Evolutionary conservation across 2,888 invertebrate genomes (phyloP).

Genomic region (Brachypalpus laphriformis): DNA sequence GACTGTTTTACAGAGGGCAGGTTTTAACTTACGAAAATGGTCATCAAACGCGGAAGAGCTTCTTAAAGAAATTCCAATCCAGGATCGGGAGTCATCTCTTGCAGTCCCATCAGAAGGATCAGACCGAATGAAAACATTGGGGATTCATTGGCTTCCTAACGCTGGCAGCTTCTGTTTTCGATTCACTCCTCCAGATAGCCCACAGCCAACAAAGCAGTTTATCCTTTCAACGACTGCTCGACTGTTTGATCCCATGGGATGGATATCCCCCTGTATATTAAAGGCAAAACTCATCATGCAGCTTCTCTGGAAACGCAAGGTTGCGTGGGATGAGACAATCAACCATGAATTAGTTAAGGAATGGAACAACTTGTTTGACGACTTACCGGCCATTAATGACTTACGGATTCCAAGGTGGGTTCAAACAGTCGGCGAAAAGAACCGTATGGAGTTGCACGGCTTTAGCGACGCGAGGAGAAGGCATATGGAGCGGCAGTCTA

Average conservation of each 20-base stretch:
- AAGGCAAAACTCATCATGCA: slow-evolving; percentile 15
- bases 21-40: no score
- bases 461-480: slow-evolving; percentile 39
- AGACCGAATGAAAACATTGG: neutral
- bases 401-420: slow-evolving; percentile 11
- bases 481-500: neutral
- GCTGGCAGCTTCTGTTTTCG: slow-evolving; percentile 15
- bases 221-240: slow-evolving; percentile 21
- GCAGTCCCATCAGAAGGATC: neutral
- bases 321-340: slow-evolving; percentile 21
- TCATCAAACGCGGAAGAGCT: no score
- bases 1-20: no score
- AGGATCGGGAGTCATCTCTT: no score
- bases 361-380: neutral
- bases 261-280: slow-evolving; percentile 26
- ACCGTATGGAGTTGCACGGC: slow-evolving; percentile 18
- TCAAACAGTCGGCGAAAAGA: neutral
- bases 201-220: slow-evolving; percentile 14
- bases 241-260: slow-evolving; percentile 27
- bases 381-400: slow-evolving; percentile 1
- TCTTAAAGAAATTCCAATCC: no score
- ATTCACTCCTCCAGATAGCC: neutral
- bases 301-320: slow-evolving; percentile 1
- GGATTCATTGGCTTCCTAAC: neutral
- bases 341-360: neutral